Evolutionary conservation across 1,140 invertebrate genomes (phyloP).

Genomic region (Lineus longissimus): DNA sequence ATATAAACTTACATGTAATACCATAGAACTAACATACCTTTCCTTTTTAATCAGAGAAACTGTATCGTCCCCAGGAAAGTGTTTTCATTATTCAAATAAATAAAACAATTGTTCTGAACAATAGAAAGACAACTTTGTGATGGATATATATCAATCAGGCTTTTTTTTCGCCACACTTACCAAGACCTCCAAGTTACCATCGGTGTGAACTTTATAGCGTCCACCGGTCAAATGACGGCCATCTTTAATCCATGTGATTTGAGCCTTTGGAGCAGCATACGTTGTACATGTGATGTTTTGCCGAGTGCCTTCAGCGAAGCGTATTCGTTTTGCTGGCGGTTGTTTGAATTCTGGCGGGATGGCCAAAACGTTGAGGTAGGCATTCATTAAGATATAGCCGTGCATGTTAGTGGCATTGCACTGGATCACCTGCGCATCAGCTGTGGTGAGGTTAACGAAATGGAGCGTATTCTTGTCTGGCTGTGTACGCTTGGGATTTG

Average conservation of each 20-base stretch:
- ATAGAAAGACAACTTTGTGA: neutral
- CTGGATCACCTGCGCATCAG: slow-evolving; percentile 95
- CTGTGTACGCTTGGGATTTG: slow-evolving; percentile 67
- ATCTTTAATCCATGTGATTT: slow-evolving; percentile 88
- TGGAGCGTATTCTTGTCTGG: slow-evolving; percentile 67
- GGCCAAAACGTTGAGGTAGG: slow-evolving; percentile 89
- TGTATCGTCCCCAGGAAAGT: no score
- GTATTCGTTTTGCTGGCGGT: slow-evolving; percentile 66
- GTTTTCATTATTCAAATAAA: no score
- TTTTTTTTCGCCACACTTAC: slow-evolving; percentile 19
- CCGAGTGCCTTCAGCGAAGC: slow-evolving; percentile 72
- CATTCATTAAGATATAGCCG: slow-evolving; percentile 96
- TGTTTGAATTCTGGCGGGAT: slow-evolving; percentile 85
- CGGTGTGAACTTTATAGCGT: slow-evolving; percentile 66
- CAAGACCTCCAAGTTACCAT: slow-evolving; percentile 63
- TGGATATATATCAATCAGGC: neutral
- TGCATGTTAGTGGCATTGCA: slow-evolving; percentile 98
- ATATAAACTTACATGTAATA: no score
- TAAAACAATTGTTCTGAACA: no score
- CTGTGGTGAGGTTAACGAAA: slow-evolving; percentile 77
- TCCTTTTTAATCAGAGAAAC: no score
- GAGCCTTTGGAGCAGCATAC: slow-evolving; percentile 91
- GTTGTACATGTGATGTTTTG: slow-evolving; percentile 84
- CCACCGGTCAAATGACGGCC: slow-evolving; percentile 79
- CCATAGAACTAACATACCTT: no score